These are phyloP conservation scores for Brienomyrus brachyistius DNA, from an alignment of 2,113 vertebrate species.

Conservation along the genomic window DNA sequence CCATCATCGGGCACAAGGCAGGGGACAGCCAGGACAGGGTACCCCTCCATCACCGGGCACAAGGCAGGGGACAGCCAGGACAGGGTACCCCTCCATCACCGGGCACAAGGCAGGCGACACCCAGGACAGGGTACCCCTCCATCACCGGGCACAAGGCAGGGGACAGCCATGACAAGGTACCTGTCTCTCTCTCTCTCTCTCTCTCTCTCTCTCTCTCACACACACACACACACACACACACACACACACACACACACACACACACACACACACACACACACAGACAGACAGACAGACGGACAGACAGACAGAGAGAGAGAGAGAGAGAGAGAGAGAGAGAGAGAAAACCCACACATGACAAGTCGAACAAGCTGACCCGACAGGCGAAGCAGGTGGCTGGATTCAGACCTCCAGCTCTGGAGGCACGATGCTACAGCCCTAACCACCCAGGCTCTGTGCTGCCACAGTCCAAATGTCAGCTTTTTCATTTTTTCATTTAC, in stretches of 20 bases:
- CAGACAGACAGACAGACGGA: background rate
- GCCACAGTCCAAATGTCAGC: background rate
- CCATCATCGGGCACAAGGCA: background rate
- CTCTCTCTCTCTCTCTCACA: no score
- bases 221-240: no score
- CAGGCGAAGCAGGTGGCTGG: background rate
- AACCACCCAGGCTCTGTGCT: background rate
- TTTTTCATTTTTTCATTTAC: background rate
- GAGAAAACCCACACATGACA: no score
- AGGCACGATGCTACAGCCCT: background rate
- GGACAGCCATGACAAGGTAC: background rate
- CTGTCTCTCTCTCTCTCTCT: no score
- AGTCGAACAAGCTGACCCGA: background rate
- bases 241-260: no score
- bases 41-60: no score
- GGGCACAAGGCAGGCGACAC: background rate
- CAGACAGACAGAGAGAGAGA: no score
- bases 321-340: no score
- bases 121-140: background rate
- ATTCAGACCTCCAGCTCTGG: background rate
- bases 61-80: background rate
- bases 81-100: background rate
- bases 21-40: background rate
- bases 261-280: background rate
- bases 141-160: background rate